These are phyloP conservation scores for Dicycla oo DNA, from an alignment of 2,888 invertebrate genomes.

Conservation along the genomic window DNA sequence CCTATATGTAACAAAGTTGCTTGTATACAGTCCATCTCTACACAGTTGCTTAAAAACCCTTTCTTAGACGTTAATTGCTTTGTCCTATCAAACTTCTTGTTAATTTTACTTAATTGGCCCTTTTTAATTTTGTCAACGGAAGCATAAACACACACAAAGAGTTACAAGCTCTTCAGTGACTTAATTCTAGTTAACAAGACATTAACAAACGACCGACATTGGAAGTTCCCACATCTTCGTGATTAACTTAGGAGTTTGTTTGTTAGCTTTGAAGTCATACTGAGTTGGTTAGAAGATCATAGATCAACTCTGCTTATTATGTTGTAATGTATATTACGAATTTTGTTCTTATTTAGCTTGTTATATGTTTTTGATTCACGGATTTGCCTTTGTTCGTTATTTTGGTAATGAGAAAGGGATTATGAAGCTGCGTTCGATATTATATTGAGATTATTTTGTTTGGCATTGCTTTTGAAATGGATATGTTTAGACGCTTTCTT, in stretches of 20 bases:
- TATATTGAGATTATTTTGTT: background rate
- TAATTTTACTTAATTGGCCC: constrained; percentile 49
- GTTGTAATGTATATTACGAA: constrained; percentile 30
- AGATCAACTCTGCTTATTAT: constrained; percentile 38
- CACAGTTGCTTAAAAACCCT: constrained; percentile 32
- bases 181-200: constrained; percentile 62
- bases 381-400: background rate
- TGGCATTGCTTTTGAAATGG: too few species aligned
- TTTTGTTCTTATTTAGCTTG: constrained; percentile 20
- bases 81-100: constrained; percentile 36
- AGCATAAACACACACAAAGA: constrained; percentile 39
- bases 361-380: constrained; percentile 16
- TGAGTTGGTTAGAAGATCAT: constrained; percentile 41
- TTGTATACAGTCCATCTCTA: background rate
- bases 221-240: constrained; percentile 47
- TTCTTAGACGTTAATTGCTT: constrained; percentile 45
- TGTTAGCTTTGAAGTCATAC: constrained; percentile 48
- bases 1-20: constrained; percentile 20
- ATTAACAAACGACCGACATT: constrained; percentile 61
- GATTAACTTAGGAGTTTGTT: constrained; percentile 61
- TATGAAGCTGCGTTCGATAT: background rate
- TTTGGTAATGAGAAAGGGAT: background rate
- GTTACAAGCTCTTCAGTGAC: constrained; percentile 46
- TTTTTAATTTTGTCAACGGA: constrained; percentile 46
- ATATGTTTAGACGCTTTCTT: too few species aligned